Evolutionary conservation across 2,797 vertebrate genomes (phyloP).

Genomic region (Characodon lateralis): DNA sequence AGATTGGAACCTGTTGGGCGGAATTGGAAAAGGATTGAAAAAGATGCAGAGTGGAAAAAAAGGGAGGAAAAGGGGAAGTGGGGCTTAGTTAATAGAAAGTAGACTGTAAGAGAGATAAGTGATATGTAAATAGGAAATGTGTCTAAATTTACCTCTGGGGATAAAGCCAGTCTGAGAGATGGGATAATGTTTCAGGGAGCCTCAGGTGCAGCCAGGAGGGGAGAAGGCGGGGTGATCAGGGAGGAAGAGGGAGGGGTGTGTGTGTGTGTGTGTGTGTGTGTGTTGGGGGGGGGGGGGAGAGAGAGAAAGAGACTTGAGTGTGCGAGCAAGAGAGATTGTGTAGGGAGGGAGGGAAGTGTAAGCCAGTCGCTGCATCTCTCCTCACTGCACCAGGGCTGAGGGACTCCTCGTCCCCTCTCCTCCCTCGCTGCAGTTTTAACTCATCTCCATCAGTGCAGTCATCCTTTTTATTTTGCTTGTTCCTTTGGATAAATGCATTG

Average conservation of each 20-base stretch:
- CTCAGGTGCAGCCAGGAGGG: constrained; percentile 87
- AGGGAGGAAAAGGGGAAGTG: neutral
- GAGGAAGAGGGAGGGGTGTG: constrained; percentile 45
- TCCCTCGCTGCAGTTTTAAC: constrained; percentile 73
- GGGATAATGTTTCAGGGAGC: constrained; percentile 71
- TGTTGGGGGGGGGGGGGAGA: no score
- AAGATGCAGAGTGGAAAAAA: neutral
- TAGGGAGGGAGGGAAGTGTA: constrained; percentile 75
- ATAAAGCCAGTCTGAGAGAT: constrained; percentile 61
- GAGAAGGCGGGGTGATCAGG: constrained; percentile 64
- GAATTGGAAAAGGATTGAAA: constrained; percentile 3
- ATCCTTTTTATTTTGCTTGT: constrained; percentile 54
- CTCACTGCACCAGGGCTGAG: constrained; percentile 81
- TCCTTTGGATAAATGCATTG: constrained; percentile 48
- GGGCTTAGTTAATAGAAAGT: constrained; percentile 57
- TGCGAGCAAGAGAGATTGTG: constrained; percentile 65
- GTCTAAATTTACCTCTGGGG: constrained; percentile 83
- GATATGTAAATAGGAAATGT: constrained; percentile 79
- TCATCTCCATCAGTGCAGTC: constrained; percentile 73
- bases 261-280: constrained; percentile 31
- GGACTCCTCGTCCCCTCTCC: constrained; percentile 73
- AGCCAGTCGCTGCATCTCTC: constrained; percentile 85
- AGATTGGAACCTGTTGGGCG: constrained; percentile 17
- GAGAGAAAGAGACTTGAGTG: constrained; percentile 62
- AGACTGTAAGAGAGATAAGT: constrained; percentile 60